These are phyloP conservation scores for Acleris cristana DNA, from an alignment of 2,888 invertebrate species.

Conservation along the genomic window DNA sequence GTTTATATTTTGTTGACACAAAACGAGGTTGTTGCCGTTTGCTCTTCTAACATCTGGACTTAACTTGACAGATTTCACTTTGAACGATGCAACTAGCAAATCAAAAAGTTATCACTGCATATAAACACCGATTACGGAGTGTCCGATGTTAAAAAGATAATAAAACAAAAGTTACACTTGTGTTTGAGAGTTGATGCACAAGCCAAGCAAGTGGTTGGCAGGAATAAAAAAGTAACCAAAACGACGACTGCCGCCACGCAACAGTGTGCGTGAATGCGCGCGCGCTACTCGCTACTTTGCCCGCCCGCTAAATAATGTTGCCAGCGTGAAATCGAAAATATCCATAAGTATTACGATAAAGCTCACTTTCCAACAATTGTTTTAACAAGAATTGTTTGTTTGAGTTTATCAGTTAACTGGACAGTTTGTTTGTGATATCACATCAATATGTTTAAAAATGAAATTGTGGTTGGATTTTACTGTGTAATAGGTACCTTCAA, in stretches of 20 bases:
- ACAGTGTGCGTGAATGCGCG: constrained; percentile 76
- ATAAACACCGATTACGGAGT: constrained; percentile 37
- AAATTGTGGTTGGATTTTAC: no score
- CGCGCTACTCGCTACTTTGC: constrained; percentile 45
- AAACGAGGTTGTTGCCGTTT: constrained; percentile 73
- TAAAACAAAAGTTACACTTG: constrained; percentile 46
- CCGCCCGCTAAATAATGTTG: constrained; percentile 32
- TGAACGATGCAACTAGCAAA: constrained; percentile 47
- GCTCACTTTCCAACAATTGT: no score
- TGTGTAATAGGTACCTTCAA: no score
- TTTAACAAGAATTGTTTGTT: no score
- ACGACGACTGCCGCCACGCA: constrained; percentile 58
- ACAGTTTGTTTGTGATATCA: no score
- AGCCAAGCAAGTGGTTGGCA: constrained; percentile 57
- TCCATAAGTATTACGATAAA: neutral
- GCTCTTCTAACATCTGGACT: constrained; percentile 69
- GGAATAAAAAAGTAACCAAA: constrained; percentile 67
- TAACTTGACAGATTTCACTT: constrained; percentile 70
- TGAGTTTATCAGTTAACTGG: no score
- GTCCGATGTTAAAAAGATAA: constrained; percentile 6
- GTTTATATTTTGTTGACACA: constrained; percentile 80
- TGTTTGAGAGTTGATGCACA: constrained; percentile 24
- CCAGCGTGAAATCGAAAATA: constrained; percentile 23
- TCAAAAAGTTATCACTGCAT: constrained; percentile 44
- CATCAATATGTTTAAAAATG: no score